phyloP scores from a whole-genome alignment of 2,797 vertebrate genomes.

The Graptemys geographica region DNA sequence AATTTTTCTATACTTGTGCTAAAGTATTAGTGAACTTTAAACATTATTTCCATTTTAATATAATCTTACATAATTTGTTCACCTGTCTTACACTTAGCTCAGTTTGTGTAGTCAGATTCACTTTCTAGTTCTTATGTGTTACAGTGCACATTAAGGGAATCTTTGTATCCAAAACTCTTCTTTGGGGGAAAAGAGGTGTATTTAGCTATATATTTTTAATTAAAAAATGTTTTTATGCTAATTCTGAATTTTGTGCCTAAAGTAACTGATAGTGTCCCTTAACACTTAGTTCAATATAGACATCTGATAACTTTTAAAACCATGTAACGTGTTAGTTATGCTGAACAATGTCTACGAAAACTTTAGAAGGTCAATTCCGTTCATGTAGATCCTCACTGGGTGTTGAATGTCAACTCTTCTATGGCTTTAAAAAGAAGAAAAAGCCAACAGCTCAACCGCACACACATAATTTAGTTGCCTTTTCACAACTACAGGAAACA shows the following conservation, averaged over 20 bases:
- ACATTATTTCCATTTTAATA: background rate
- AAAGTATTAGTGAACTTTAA: background rate
- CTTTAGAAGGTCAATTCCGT: background rate
- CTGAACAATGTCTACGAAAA: background rate
- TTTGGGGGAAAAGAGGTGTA: background rate
- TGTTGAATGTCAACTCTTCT: background rate
- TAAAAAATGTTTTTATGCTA: background rate
- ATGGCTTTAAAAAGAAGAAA: background rate
- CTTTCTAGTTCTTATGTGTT: background rate
- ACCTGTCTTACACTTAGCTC: background rate
- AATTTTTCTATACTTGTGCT: background rate
- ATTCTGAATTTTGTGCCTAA: background rate
- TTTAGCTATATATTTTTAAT: background rate
- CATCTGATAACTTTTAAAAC: background rate
- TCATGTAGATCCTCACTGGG: background rate
- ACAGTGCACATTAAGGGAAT: background rate
- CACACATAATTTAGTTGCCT: background rate
- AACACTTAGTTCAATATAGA: background rate
- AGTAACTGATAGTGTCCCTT: background rate
- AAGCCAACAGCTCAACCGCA: background rate
- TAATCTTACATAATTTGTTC: background rate
- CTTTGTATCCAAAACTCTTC: background rate
- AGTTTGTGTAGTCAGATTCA: background rate
- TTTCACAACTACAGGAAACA: background rate
- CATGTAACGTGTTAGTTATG: background rate